A percentile compares a stretch with the other conserved stretches of the same genome.
Evolutionary conservation across 1,140 invertebrate species (phyloP).

Genomic region (Drosophila auraria): DNA sequence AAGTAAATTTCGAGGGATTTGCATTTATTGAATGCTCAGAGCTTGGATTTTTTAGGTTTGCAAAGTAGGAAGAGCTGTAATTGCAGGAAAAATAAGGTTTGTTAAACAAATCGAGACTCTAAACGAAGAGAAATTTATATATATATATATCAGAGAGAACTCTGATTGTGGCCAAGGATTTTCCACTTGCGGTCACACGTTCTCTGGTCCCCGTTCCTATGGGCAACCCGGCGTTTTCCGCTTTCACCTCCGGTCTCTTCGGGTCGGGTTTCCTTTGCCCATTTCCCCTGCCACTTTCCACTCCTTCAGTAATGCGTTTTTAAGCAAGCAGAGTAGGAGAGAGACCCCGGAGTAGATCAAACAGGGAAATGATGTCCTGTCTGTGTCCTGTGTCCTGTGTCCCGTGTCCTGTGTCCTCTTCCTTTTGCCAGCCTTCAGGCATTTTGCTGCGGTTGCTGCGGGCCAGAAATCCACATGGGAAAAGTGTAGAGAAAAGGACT

Average conservation of each 20-base stretch:
- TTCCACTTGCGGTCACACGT: conserved; percentile 65
- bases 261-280: conserved; percentile 32
- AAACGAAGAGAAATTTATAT: conserved; percentile 5
- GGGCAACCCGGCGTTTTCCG: conserved; percentile 7
- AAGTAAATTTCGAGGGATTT: conserved; percentile 59
- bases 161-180: conserved; percentile 64
- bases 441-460: conserved; percentile 51
- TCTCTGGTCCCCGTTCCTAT: background rate
- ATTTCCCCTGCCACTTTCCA: conserved; percentile 15
- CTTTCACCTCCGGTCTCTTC: conserved; percentile 25
- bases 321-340: conserved; percentile 51
- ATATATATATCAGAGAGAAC: conserved; percentile 18
- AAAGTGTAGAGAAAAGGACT: conserved; percentile 9
- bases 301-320: conserved; percentile 64
- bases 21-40: conserved; percentile 60
- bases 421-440: conserved; percentile 40
- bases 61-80: conserved; percentile 4
- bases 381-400: conserved; percentile 42
- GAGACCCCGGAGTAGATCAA: conserved; percentile 53
- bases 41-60: conserved; percentile 25
- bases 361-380: conserved; percentile 56
- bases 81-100: conserved; percentile 16
- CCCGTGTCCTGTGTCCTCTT: conserved; percentile 8
- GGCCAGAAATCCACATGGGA: conserved; percentile 32
- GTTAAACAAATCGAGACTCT: conserved; percentile 5